These are phyloP conservation scores for Muraenolepis orangiensis DNA, from an alignment of 2,797 vertebrate genomes.

Conservation along the genomic window DNA sequence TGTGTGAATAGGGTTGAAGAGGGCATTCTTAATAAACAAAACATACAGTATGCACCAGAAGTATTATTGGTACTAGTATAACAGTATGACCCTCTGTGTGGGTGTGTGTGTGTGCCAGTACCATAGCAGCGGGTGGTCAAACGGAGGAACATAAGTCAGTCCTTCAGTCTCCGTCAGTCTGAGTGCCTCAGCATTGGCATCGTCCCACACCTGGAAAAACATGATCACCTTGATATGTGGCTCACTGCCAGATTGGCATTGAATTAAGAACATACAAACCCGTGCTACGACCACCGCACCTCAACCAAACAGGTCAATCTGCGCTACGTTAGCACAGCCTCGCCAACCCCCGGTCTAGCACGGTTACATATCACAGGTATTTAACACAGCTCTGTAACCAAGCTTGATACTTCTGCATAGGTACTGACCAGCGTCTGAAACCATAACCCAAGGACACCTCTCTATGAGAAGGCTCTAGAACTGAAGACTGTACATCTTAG, in stretches of 20 bases:
- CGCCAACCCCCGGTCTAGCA: background rate
- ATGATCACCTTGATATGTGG: background rate
- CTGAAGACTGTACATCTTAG: background rate
- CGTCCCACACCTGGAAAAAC: conserved; percentile 75
- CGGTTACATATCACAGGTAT: background rate
- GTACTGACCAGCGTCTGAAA: background rate
- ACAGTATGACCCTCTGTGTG: too few species aligned
- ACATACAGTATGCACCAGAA: too few species aligned
- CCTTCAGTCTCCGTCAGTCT: conserved; percentile 62
- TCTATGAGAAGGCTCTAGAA: background rate
- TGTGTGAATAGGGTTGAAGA: background rate
- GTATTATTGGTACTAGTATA: too few species aligned
- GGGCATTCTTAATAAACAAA: background rate
- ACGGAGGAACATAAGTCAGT: conserved; percentile 70
- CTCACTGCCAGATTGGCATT: background rate
- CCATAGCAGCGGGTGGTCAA: conserved; percentile 79
- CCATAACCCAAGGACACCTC: background rate
- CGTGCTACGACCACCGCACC: background rate
- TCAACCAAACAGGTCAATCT: background rate
- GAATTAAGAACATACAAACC: background rate
- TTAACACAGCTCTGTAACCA: background rate
- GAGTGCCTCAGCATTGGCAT: conserved; percentile 74
- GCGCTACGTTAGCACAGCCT: background rate
- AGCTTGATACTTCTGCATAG: background rate
- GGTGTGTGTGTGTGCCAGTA: conserved; percentile 31